These are phyloP conservation scores for Oxyscelio sp. DNA, from an alignment of 2,888 invertebrate genomes.

Conservation along the genomic window DNA sequence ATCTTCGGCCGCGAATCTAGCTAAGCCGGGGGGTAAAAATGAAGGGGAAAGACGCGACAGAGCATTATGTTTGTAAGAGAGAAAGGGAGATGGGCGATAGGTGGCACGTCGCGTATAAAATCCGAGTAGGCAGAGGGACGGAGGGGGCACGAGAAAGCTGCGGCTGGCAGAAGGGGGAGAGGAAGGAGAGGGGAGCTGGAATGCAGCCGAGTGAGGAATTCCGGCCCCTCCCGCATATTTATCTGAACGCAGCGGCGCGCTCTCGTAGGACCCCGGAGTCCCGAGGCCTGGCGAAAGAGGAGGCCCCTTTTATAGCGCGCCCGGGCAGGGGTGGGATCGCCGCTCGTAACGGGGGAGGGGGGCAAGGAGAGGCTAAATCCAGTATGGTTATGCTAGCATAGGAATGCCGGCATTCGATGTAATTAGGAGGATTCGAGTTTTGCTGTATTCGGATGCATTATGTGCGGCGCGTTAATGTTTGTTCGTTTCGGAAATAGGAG, in stretches of 20 bases:
- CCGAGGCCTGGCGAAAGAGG: slow-evolving; percentile 85
- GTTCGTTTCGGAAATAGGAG: slow-evolving; percentile 18
- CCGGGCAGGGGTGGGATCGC: slow-evolving; percentile 36
- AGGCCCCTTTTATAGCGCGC: slow-evolving; percentile 83
- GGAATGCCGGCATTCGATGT: slow-evolving; percentile 83
- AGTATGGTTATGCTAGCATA: slow-evolving; percentile 89
- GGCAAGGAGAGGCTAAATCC: slow-evolving; percentile 88
- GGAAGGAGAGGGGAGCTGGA: slow-evolving; percentile 79
- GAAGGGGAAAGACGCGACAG: slow-evolving; percentile 20
- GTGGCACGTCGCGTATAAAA: slow-evolving; percentile 68
- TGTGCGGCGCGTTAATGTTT: slow-evolving; percentile 55
- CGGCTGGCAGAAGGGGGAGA: slow-evolving; percentile 41
- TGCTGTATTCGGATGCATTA: slow-evolving; percentile 79
- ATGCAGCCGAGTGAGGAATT: slow-evolving; percentile 89
- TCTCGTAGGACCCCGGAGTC: slow-evolving; percentile 77
- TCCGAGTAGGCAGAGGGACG: slow-evolving; percentile 48
- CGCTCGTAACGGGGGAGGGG: slow-evolving; percentile 76
- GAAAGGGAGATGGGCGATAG: slow-evolving; percentile 59
- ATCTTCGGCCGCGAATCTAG: slow-evolving; percentile 59
- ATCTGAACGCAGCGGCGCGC: slow-evolving; percentile 80
- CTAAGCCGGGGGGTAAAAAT: slow-evolving; percentile 37
- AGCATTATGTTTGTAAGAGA: neutral
- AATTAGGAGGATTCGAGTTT: slow-evolving; percentile 82
- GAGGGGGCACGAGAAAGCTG: slow-evolving; percentile 60
- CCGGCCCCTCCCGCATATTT: slow-evolving; percentile 89